These are phyloP conservation scores for Amblyjoppa fuscipennis DNA, from an alignment of 2,888 invertebrate species.

Conservation along the genomic window DNA sequence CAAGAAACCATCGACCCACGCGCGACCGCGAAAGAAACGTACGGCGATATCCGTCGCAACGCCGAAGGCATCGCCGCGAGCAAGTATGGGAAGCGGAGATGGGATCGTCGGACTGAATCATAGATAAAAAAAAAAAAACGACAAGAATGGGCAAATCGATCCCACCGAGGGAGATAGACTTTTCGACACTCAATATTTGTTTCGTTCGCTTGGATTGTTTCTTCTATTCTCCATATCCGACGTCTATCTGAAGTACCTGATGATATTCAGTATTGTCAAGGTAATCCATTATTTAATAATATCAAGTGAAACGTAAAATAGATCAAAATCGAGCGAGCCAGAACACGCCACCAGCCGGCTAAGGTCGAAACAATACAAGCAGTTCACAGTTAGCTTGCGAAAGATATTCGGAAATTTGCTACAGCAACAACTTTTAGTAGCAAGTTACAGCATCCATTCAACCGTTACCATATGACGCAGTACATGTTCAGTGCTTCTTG, in stretches of 20 bases:
- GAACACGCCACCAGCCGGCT: no score
- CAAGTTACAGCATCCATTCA: no score
- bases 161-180: conserved; percentile 81
- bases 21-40: conserved; percentile 90
- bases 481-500: no score
- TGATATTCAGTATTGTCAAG: conserved; percentile 63
- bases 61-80: conserved; percentile 91
- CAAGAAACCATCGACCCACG: conserved; percentile 90
- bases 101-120: conserved; percentile 83
- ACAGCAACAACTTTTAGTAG: no score
- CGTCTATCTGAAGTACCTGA: conserved; percentile 54
- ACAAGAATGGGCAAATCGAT: conserved; percentile 83
- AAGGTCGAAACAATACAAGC: no score
- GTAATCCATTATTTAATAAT: conserved; percentile 74
- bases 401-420: no score
- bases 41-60: conserved; percentile 94
- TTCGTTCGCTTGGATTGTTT: conserved; percentile 15
- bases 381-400: no score
- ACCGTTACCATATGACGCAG: no score
- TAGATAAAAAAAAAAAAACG: conserved; percentile 83
- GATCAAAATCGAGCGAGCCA: no score
- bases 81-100: conserved; percentile 84
- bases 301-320: conserved; percentile 82
- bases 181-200: conserved; percentile 21
- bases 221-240: background rate